Conservation (phyloP, 2,113 vertebrate genomes). For the Albula glossodonta region DNA sequence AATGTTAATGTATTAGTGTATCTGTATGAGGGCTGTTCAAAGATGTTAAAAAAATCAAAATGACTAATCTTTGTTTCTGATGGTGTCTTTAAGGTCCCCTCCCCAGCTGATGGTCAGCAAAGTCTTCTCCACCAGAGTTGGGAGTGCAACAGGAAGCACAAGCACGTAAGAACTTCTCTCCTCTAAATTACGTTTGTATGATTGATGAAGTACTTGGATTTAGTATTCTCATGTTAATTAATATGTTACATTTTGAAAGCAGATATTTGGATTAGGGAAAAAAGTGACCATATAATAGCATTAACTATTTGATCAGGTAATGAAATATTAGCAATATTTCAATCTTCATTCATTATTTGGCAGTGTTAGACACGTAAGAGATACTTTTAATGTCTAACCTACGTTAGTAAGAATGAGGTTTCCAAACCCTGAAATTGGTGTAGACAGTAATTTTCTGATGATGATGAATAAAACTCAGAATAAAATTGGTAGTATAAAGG, state of each 20-base stretch:
- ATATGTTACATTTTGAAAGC: neutral
- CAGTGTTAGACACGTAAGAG: too few relatives aligned
- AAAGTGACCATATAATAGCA: neutral
- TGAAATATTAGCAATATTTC: neutral
- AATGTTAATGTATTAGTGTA: neutral
- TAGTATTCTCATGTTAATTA: neutral
- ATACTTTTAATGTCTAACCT: too few relatives aligned
- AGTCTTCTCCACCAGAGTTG: slow-evolving; percentile 83
- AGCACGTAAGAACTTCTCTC: slow-evolving; percentile 68
- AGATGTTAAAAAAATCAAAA: too few relatives aligned
- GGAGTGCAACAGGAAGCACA: slow-evolving; percentile 80
- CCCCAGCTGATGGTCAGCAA: slow-evolving; percentile 89
- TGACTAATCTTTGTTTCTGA: too few relatives aligned
- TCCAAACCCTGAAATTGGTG: too few relatives aligned
- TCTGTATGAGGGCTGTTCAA: too few relatives aligned
- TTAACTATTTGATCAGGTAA: neutral
- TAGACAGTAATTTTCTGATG: too few relatives aligned
- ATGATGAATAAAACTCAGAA: too few relatives aligned
- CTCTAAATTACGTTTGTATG: neutral
- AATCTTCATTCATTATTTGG: too few relatives aligned
- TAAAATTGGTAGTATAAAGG: too few relatives aligned
- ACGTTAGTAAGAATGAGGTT: too few relatives aligned
- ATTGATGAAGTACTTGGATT: neutral
- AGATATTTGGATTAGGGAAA: neutral
- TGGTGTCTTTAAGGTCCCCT: slow-evolving; percentile 69